phyloP scores from a whole-genome alignment of 35 echinoderm and acorn worm species.

The Ptychodera flava region DNA sequence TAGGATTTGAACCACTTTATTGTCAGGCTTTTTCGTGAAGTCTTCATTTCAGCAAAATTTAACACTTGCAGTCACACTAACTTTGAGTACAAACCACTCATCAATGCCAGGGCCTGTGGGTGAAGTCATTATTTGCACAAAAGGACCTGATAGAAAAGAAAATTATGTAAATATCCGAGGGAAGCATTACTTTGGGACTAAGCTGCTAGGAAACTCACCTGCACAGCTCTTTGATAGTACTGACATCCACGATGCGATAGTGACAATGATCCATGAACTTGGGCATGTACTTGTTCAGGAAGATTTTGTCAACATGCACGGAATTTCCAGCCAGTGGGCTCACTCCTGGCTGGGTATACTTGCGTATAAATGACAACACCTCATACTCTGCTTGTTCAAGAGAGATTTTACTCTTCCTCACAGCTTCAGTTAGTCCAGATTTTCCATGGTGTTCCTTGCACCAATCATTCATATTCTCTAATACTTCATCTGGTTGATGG shows the following conservation, averaged over 20 bases:
- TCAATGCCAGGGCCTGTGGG: no score
- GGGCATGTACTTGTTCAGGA: slow-evolving; percentile 96
- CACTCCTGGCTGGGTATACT: slow-evolving; percentile 62
- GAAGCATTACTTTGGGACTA: no score
- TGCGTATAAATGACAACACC: slow-evolving; percentile 78
- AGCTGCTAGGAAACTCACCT: no score
- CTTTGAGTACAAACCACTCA: no score
- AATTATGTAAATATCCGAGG: no score
- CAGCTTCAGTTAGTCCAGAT: slow-evolving; percentile 77
- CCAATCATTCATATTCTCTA: slow-evolving; percentile 87
- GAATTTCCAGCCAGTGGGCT: slow-evolving; percentile 90
- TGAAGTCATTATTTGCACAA: no score
- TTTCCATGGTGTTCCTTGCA: slow-evolving; percentile 74
- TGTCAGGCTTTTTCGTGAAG: no score
- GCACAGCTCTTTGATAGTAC: slow-evolving; percentile 94
- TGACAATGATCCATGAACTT: slow-evolving; percentile 80
- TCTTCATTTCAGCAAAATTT: no score
- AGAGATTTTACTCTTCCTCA: slow-evolving; percentile 57
- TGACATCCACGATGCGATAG: slow-evolving; percentile 94
- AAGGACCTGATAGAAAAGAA: no score
- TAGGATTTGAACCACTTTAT: no score
- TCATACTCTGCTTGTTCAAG: slow-evolving; percentile 88
- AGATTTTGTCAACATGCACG: slow-evolving; percentile 76
- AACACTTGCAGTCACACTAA: no score
- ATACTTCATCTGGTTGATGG: slow-evolving; percentile 73